Evolutionary conservation across 2,113 vertebrate species (phyloP).

Genomic region (Mesitornis unicolor): DNA sequence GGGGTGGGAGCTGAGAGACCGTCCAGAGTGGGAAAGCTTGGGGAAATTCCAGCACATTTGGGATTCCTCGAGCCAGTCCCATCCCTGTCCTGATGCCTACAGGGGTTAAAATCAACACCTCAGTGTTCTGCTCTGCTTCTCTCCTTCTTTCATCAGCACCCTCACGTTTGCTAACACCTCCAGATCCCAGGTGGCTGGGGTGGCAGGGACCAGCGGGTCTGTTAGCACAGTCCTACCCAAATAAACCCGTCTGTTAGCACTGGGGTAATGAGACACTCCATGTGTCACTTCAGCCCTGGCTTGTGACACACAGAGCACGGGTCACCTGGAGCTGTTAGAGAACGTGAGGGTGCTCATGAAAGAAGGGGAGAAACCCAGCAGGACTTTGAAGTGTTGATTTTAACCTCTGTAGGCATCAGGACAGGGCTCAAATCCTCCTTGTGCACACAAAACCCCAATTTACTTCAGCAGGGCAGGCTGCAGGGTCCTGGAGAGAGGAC

Average conservation of each 20-base stretch:
- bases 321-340: not conserved
- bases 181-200: not conserved
- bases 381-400: not conserved
- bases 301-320: fast-evolving
- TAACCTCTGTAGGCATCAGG: not conserved
- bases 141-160: not conserved
- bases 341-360: not conserved
- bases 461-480: not conserved
- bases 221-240: not conserved
- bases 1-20: not conserved
- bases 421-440: not conserved
- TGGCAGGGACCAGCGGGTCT: not conserved
- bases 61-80: not conserved
- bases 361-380: not conserved
- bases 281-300: not conserved
- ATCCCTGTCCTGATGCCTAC: not conserved
- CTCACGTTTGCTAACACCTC: not conserved
- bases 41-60: not conserved
- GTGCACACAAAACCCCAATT: fast-evolving
- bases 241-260: not conserved
- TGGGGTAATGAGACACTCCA: fast-evolving
- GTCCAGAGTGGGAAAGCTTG: not conserved
- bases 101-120: not conserved
- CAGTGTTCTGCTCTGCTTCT: not conserved
- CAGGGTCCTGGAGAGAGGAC: not conserved